Conservation (phyloP, 2,888 invertebrate genomes). For the Cataglyphis rosenhaueri region DNA sequence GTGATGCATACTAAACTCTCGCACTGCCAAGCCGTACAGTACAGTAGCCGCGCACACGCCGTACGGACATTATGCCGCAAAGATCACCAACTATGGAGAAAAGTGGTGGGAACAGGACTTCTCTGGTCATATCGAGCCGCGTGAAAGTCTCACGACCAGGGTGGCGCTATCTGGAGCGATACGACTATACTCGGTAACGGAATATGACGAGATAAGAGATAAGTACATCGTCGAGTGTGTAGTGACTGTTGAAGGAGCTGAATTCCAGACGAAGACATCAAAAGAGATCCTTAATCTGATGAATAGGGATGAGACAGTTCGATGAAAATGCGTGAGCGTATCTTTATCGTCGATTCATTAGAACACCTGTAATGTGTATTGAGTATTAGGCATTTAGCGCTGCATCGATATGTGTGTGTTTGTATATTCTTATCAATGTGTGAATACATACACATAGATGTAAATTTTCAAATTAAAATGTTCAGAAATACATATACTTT, state of each 20-base stretch:
- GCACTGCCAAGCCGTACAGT: constrained; percentile 60
- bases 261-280: neutral
- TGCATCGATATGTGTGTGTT: neutral
- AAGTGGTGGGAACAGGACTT: constrained; percentile 56
- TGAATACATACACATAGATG: neutral
- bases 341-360: neutral
- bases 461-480: neutral
- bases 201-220: constrained; percentile 18
- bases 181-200: constrained; percentile 49
- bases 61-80: constrained; percentile 68
- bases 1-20: constrained; percentile 67
- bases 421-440: neutral
- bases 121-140: constrained; percentile 41
- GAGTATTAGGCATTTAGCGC: neutral
- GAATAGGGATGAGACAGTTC: neutral
- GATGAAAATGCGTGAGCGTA: neutral
- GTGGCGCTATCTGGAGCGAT: constrained; percentile 70
- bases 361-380: neutral
- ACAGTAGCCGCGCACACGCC: constrained; percentile 76
- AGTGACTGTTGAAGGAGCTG: neutral
- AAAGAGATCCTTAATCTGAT: neutral
- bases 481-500: neutral
- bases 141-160: constrained; percentile 37
- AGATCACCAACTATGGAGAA: constrained; percentile 74
- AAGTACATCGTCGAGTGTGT: neutral